Evolutionary conservation across 1,140 invertebrate species (phyloP).

Genomic region (Bradynema listronoti): DNA sequence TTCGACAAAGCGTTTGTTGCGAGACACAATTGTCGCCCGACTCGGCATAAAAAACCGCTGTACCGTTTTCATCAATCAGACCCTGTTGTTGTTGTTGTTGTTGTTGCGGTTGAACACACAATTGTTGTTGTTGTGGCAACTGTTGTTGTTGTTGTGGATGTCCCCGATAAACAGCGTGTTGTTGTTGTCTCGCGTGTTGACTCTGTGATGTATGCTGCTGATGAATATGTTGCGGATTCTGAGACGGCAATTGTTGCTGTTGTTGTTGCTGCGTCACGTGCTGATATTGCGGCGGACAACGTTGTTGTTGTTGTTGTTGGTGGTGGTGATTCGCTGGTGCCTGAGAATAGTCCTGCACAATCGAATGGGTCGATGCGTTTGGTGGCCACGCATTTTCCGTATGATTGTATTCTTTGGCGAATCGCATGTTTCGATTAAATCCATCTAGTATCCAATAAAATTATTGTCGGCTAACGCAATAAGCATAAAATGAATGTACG

Average conservation of each 20-base stretch:
- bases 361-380: no score
- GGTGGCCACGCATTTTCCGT: no score
- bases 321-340: neutral
- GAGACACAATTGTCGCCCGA: no score
- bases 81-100: neutral
- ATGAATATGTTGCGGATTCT: neutral
- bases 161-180: neutral
- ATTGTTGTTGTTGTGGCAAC: neutral
- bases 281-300: neutral
- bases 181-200: neutral
- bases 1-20: neutral
- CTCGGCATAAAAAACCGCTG: neutral
- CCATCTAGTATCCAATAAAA: no score
- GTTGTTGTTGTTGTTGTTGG: constrained; percentile 9
- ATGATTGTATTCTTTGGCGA: no score
- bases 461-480: no score
- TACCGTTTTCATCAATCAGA: neutral
- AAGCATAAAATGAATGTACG: no score
- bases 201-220: neutral
- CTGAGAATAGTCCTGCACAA: neutral
- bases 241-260: neutral
- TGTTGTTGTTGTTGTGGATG: neutral
- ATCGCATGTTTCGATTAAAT: no score
- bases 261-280: neutral
- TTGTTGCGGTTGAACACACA: constrained; percentile 1